phyloP scores from a whole-genome alignment of 2,797 vertebrate species.

The Spondyliosoma cantharus region DNA sequence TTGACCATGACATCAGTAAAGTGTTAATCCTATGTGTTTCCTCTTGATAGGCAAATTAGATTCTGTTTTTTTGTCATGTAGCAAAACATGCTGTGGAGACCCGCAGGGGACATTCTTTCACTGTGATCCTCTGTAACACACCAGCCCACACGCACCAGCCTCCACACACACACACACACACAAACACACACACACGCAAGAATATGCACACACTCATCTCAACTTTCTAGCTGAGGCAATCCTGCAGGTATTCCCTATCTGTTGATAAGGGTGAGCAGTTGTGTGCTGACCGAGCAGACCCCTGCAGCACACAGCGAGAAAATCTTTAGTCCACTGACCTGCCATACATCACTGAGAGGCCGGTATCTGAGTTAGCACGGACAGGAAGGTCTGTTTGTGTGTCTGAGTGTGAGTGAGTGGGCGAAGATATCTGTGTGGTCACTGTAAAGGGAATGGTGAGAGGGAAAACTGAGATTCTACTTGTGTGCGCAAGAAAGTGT shows the following conservation, averaged over 20 bases:
- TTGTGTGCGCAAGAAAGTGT: slow-evolving; percentile 10
- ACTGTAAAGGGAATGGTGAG: slow-evolving; percentile 25
- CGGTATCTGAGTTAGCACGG: slow-evolving; percentile 47
- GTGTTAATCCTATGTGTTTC: slow-evolving; percentile 36
- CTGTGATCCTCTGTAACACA: slow-evolving; percentile 31
- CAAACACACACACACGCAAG: slow-evolving; percentile 1
- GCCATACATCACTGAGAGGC: slow-evolving; percentile 44
- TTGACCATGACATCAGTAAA: slow-evolving; percentile 24
- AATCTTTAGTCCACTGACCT: slow-evolving; percentile 57
- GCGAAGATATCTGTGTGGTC: slow-evolving; percentile 32
- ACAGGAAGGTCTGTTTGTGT: slow-evolving; percentile 15
- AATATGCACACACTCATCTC: slow-evolving; percentile 11
- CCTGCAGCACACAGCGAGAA: slow-evolving; percentile 44
- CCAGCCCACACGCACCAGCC: slow-evolving; percentile 23
- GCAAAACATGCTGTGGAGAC: slow-evolving; percentile 36
- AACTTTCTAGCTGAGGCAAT: slow-evolving; percentile 35
- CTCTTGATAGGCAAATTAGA: slow-evolving; percentile 29
- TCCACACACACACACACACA: background rate
- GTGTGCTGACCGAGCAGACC: slow-evolving; percentile 66
- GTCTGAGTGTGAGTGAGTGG: slow-evolving; percentile 3
- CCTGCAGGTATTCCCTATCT: slow-evolving; percentile 60
- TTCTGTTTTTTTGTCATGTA: slow-evolving; percentile 25
- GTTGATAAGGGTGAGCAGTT: slow-evolving; percentile 56
- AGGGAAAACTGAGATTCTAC: slow-evolving; percentile 21
- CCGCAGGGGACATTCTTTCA: background rate